Base-by-base conservation (phyloP, 1,140 invertebrate genomes). In the Lysiphlebus fabarum region DNA sequence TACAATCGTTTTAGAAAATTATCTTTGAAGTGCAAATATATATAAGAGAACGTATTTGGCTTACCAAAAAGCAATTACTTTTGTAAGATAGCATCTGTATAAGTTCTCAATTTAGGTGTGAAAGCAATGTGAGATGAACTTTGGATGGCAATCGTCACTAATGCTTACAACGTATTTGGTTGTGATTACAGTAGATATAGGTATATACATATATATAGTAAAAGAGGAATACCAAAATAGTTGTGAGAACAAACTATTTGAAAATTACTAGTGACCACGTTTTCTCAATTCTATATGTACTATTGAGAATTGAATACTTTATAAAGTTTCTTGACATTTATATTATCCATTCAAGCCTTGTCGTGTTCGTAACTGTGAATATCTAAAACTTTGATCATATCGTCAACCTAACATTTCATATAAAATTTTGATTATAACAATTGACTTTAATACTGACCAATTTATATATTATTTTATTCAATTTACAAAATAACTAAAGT, bases 311-410 rank as follows among this genome's bases (percentile, higher is more conserved):
- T 44, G 59, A 41, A 53, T 48, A 38, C 48, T 38, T 17, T 47
- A 47, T 38, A 53, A 62, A 62, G 44, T 62, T 59, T 26, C 42
- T 38, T 36, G 47, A 61, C 61, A 43, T 59, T 51, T 62, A 57
- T 55, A 62, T 62, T 59, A 59, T 26, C 56, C 37, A 62, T 62
- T 58, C 59, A 53, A 11, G 9, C 41, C 45, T 47, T 34, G 57
- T 59, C 33, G 48, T 47, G 34, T 12, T 17, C 17, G 40, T 49
- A 57, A 55, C 45, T 56, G 33, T 56, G 10, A 12, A 8, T 59
- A 40, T 53, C 53, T 45, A 55, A 64, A 56, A 62, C 58, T 58
- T 57, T 58, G 42, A 26, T 26, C 43, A 26, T 42, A 9, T 26
- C 38, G 12, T 41, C 59, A 41, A 11, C 7, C 12, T 34, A 9